phyloP scores from a whole-genome alignment of 30 jellyfish, hydroid and myxozoan species.

The Rhopilema esculentum region DNA sequence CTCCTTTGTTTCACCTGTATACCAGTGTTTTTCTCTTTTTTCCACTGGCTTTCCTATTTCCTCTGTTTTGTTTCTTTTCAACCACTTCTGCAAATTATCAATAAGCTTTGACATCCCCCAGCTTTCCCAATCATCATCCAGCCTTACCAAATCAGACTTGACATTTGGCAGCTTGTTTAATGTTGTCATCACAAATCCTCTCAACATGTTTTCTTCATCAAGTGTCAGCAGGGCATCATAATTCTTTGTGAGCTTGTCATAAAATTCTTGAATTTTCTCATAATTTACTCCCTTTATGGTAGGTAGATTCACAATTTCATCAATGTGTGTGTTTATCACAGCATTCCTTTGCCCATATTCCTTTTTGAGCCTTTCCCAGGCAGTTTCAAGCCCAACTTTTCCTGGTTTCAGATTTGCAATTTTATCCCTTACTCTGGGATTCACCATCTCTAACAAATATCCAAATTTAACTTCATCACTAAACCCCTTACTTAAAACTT shows the following conservation, averaged over 20 bases:
- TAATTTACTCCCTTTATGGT: slow-evolving; percentile 18
- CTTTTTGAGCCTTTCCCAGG: slow-evolving; percentile 56
- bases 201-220: slow-evolving; percentile 22
- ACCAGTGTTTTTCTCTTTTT: slow-evolving; percentile 35
- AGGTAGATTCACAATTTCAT: slow-evolving; percentile 27
- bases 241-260: slow-evolving; percentile 20
- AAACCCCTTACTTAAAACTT: slow-evolving; percentile 31
- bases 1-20: slow-evolving; percentile 14
- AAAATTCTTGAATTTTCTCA: slow-evolving; percentile 28
- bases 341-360: slow-evolving; percentile 60
- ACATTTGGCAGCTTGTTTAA: slow-evolving; percentile 62
- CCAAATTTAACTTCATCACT: slow-evolving; percentile 39
- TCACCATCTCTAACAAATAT: slow-evolving; percentile 44
- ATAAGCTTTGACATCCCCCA: slow-evolving; percentile 17
- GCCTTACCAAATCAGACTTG: slow-evolving; percentile 47
- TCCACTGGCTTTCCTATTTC: slow-evolving; percentile 36
- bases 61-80: slow-evolving; percentile 21
- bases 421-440: slow-evolving; percentile 42
- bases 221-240: slow-evolving; percentile 56
- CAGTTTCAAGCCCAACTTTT: slow-evolving; percentile 50
- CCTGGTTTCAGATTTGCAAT: slow-evolving; percentile 53
- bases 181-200: slow-evolving; percentile 29
- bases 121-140: slow-evolving; percentile 26
- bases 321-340: slow-evolving; percentile 37
- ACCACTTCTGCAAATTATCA: slow-evolving; percentile 15